Evolutionary conservation across 2,797 vertebrate species (phyloP).

Genomic region (Antrozous pallidus): DNA sequence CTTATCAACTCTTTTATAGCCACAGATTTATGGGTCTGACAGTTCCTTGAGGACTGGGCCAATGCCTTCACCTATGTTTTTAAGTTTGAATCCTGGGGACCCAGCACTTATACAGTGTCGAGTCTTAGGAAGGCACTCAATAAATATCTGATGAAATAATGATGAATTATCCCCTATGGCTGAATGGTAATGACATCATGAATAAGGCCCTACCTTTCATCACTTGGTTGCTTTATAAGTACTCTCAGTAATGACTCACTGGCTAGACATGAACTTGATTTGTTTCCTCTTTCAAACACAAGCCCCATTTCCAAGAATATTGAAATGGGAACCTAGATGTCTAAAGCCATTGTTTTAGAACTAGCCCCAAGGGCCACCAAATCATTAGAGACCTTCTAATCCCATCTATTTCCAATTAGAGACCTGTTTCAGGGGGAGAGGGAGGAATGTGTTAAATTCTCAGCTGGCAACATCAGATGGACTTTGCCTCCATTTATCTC

Average conservation of each 20-base stretch:
- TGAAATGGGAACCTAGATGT: not conserved
- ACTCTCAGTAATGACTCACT: not conserved
- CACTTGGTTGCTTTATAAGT: not conserved
- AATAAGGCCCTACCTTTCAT: not conserved
- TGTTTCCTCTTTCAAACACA: not conserved
- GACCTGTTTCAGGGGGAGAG: not conserved
- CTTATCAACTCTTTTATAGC: not conserved
- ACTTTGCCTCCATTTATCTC: not conserved
- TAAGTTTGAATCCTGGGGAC: not conserved
- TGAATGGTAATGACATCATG: not conserved
- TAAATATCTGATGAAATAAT: not conserved
- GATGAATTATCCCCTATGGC: not conserved
- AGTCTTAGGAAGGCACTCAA: not conserved
- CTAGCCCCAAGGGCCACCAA: not conserved
- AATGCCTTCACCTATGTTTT: not conserved
- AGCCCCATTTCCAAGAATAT: not conserved
- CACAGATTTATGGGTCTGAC: not conserved
- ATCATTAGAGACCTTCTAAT: not conserved
- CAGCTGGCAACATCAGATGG: not conserved
- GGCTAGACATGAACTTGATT: not conserved
- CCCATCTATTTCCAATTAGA: not conserved
- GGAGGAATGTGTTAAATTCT: not conserved
- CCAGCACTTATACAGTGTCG: not conserved
- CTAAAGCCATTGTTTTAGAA: not conserved
- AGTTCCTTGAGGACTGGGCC: not conserved